phyloP scores from a whole-genome alignment of 2,113 vertebrate genomes.

The Sander lucioperca region DNA sequence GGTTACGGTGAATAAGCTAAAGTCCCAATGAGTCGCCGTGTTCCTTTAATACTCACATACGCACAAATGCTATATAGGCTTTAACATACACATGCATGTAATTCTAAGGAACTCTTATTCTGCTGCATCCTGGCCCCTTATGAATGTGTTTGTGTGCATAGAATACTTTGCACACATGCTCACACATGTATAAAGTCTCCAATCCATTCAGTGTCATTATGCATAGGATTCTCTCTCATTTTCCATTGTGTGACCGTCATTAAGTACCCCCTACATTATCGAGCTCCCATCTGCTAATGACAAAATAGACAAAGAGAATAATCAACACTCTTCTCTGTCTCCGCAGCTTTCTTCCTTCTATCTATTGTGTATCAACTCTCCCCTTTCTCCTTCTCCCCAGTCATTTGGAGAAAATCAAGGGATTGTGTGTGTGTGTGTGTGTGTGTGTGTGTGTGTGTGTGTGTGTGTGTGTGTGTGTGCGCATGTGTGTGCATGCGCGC shows the following conservation, averaged over 20 bases:
- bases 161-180: slow-evolving; percentile 28
- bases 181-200: slow-evolving; percentile 34
- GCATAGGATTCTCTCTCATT: slow-evolving; percentile 70
- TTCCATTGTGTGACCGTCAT: slow-evolving; percentile 67
- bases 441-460: neutral
- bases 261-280: slow-evolving; percentile 75
- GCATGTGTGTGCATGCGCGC: no score
- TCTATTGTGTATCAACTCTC: slow-evolving; percentile 70
- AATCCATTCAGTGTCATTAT: slow-evolving; percentile 72
- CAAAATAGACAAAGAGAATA: slow-evolving; percentile 83
- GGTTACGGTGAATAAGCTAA: no score
- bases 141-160: slow-evolving; percentile 22
- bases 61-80: neutral
- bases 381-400: slow-evolving; percentile 58
- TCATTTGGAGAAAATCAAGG: slow-evolving; percentile 76
- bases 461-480: neutral
- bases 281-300: slow-evolving; percentile 78
- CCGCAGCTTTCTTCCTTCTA: slow-evolving; percentile 61
- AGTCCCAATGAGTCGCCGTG: no score
- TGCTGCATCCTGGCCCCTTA: neutral
- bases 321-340: slow-evolving; percentile 73
- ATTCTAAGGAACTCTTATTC: slow-evolving; percentile 12
- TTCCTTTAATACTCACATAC: neutral
- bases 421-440: slow-evolving; percentile 28
- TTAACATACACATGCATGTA: neutral